Percentiles rank a stretch among this genome's conserved stretches.
Conservation (phyloP, 2,113 vertebrate genomes). For the Eidolon helvum region DNA sequence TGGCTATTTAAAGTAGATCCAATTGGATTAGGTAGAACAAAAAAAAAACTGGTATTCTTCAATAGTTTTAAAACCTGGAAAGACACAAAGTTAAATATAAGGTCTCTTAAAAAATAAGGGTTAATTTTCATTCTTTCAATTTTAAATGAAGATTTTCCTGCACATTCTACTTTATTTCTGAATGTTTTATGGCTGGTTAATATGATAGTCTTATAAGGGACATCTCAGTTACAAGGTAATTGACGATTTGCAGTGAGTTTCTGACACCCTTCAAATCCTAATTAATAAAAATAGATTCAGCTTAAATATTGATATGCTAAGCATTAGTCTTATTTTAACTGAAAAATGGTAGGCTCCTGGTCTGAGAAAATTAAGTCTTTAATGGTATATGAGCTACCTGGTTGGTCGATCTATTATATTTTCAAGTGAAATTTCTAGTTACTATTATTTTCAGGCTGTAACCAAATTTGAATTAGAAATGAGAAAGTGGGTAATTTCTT, state of each 20-base stretch:
- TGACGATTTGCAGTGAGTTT: constrained; percentile 69
- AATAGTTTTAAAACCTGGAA: constrained; percentile 67
- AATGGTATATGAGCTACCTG: constrained; percentile 44
- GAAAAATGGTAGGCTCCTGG: constrained; percentile 40
- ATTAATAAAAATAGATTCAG: constrained; percentile 75
- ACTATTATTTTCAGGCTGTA: constrained; percentile 64
- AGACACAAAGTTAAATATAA: constrained; percentile 68
- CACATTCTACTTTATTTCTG: constrained; percentile 50
- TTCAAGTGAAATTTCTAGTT: constrained; percentile 56
- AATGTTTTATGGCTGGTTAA: constrained; percentile 57
- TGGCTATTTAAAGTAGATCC: constrained; percentile 80
- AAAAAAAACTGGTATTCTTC: constrained; percentile 68
- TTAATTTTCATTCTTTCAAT: constrained; percentile 68
- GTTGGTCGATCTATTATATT: constrained; percentile 69
- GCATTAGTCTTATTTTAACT: constrained; percentile 59
- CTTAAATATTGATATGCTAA: constrained; percentile 57
- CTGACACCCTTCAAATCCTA: constrained; percentile 65
- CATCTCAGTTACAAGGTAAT: constrained; percentile 48
- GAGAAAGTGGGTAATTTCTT: constrained; percentile 58
- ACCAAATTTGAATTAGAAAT: constrained; percentile 68
- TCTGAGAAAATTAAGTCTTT: constrained; percentile 64
- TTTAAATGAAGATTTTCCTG: constrained; percentile 70
- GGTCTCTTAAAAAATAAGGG: constrained; percentile 64
- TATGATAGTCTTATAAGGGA: constrained; percentile 59
- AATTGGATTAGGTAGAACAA: constrained; percentile 66